A percentile compares a stretch with the other conserved stretches of the same genome.
These are phyloP conservation scores for Isotomurus palustris DNA, from an alignment of 2,888 invertebrate species.

Conservation along the genomic window DNA sequence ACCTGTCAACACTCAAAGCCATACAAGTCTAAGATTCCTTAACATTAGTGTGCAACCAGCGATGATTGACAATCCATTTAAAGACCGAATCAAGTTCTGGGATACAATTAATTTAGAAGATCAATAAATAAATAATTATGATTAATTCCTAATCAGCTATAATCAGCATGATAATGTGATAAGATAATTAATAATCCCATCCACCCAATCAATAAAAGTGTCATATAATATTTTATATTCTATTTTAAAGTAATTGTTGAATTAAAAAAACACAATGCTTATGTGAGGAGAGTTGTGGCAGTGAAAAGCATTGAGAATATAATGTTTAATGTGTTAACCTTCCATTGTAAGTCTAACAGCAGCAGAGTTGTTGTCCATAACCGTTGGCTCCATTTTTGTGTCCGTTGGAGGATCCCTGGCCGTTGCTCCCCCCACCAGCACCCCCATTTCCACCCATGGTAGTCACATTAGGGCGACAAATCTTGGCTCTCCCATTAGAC, in stretches of 20 bases:
- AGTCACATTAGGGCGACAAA: slow-evolving; percentile 26
- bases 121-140: no score
- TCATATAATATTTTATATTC: no score
- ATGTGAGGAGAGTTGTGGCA: no score
- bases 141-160: no score
- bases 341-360: slow-evolving; percentile 2
- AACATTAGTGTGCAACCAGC: slow-evolving; percentile 28
- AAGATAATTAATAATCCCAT: no score
- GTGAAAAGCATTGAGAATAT: slow-evolving; percentile 8
- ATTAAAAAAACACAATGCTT: no score
- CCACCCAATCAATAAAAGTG: no score
- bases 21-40: slow-evolving; percentile 23
- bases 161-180: no score
- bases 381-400: not conserved
- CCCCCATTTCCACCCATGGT: slow-evolving; percentile 5
- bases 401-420: not conserved
- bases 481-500: slow-evolving; percentile 33
- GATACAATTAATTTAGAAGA: slow-evolving; percentile 25
- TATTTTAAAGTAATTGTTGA: no score
- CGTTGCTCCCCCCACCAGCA: not conserved
- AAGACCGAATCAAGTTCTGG: slow-evolving; percentile 37
- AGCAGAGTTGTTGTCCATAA: slow-evolving; percentile 1
- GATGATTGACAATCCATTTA: slow-evolving; percentile 38
- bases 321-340: not conserved
- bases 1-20: slow-evolving; percentile 13